Conservation (phyloP, 1,140 invertebrate genomes). For the Nebria ingens region DNA sequence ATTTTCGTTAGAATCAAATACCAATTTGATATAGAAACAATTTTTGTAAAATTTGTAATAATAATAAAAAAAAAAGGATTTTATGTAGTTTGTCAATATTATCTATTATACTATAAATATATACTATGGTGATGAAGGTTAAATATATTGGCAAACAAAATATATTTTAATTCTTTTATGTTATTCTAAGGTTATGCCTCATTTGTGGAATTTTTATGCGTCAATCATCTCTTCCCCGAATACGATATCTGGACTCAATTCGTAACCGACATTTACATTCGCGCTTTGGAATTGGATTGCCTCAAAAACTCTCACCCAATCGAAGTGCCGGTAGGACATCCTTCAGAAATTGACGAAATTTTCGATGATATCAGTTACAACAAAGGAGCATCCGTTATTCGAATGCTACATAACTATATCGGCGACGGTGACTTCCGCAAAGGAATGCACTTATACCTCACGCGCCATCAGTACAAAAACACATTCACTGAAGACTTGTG, state of each 20-base stretch:
- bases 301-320: slow-evolving; percentile 86
- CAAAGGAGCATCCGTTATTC: slow-evolving; percentile 87
- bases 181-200: slow-evolving; percentile 90
- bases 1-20: no score
- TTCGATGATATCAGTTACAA: slow-evolving; percentile 94
- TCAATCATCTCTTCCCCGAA: slow-evolving; percentile 78
- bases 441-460: slow-evolving; percentile 90
- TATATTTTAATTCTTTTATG: no score
- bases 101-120: no score
- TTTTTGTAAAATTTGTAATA: no score
- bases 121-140: no score
- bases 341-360: slow-evolving; percentile 87
- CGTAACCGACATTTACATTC: slow-evolving; percentile 71
- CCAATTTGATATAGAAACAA: no score
- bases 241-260: slow-evolving; percentile 93
- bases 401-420: slow-evolving; percentile 94
- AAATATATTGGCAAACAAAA: no score
- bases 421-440: slow-evolving; percentile 89
- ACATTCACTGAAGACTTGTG: slow-evolving; percentile 93
- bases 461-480: slow-evolving; percentile 78
- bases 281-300: slow-evolving; percentile 78
- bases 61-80: no score
- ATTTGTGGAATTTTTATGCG: slow-evolving; percentile 81
- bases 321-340: slow-evolving; percentile 79
- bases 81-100: no score